Conservation (phyloP, 2,888 invertebrate genomes). For the Harpalus rufipes region DNA sequence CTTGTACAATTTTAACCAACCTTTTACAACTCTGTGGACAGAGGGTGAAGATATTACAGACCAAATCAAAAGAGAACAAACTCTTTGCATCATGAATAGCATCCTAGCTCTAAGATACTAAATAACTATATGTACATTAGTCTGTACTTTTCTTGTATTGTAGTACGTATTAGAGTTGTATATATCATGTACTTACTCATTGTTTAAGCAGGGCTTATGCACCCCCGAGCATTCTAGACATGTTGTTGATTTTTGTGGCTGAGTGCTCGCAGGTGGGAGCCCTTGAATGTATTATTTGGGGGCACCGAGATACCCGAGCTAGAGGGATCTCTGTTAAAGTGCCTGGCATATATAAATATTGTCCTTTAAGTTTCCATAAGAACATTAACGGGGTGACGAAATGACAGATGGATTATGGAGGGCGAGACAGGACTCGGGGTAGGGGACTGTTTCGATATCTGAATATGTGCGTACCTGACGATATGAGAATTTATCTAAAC, state of each 20-base stretch:
- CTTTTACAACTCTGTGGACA: not conserved
- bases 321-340: slow-evolving; percentile 64
- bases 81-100: slow-evolving; percentile 15
- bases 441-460: slow-evolving; percentile 28
- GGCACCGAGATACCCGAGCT: slow-evolving; percentile 63
- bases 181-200: slow-evolving; percentile 53
- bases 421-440: not conserved
- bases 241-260: not conserved
- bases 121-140: slow-evolving; percentile 55
- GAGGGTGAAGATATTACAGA: not conserved
- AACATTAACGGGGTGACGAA: slow-evolving; percentile 47
- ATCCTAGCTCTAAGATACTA: slow-evolving; percentile 49
- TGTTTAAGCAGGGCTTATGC: slow-evolving; percentile 18
- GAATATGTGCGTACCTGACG: slow-evolving; percentile 10
- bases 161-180: slow-evolving; percentile 62
- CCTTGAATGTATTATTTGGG: slow-evolving; percentile 54
- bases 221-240: not conserved
- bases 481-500: slow-evolving; percentile 3
- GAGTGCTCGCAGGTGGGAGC: not conserved
- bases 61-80: slow-evolving; percentile 20
- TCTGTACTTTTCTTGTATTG: slow-evolving; percentile 58
- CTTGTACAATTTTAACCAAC: slow-evolving; percentile 1
- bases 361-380: slow-evolving; percentile 60
- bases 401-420: slow-evolving; percentile 22
- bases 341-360: slow-evolving; percentile 66